A percentile compares a stretch with the other conserved stretches of the same genome.
Conservation (phyloP, 2,113 vertebrate genomes). For the Opisthocomus hoazin region DNA sequence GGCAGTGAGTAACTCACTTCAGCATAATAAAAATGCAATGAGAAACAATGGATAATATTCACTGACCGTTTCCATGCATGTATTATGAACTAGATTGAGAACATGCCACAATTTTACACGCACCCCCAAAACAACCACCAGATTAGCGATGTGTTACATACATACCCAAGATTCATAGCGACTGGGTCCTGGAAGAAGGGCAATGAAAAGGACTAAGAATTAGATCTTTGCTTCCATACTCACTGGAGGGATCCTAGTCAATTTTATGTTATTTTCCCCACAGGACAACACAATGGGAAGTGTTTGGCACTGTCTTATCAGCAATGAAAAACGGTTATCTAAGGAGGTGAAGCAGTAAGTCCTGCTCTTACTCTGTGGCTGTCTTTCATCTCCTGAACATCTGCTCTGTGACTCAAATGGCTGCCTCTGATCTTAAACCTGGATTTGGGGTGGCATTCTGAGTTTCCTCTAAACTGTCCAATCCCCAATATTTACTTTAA, state of each 20-base stretch:
- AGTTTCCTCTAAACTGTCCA: not conserved
- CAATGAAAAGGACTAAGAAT: not conserved
- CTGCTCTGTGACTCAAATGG: not conserved
- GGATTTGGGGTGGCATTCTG: not conserved
- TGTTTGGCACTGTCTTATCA: not conserved
- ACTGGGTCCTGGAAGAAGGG: not conserved
- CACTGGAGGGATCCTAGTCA: not conserved
- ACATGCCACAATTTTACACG: not conserved
- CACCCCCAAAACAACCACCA: not conserved
- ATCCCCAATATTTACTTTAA: not conserved
- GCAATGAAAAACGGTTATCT: not conserved
- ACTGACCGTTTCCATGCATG: not conserved
- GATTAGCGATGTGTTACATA: not conserved
- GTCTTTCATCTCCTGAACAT: not conserved
- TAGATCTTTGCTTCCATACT: not conserved
- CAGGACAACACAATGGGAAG: not conserved
- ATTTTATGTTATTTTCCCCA: not conserved
- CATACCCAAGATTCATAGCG: not conserved
- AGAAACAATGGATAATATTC: not conserved
- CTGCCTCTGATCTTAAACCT: not conserved
- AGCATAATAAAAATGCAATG: not conserved
- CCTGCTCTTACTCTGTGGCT: not conserved
- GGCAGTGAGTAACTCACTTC: not conserved
- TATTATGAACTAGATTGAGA: not conserved
- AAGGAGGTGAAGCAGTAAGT: not conserved